These are phyloP conservation scores for Troilus luridus DNA, from an alignment of 2,888 invertebrate genomes.

Conservation along the genomic window DNA sequence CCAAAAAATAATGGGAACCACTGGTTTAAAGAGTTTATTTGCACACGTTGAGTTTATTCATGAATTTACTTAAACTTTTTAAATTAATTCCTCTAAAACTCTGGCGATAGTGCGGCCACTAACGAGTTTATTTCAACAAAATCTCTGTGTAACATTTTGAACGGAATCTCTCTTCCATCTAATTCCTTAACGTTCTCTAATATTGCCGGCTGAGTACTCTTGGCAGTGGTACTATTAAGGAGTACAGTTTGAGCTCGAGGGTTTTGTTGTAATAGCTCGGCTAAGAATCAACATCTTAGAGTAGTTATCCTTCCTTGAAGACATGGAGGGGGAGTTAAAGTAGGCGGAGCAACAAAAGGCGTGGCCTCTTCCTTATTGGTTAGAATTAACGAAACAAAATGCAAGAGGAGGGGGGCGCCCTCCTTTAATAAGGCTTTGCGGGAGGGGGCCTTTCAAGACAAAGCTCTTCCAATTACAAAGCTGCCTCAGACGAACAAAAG, in stretches of 20 bases:
- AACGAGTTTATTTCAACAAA: no score
- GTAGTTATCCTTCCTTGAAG: background rate
- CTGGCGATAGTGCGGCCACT: no score
- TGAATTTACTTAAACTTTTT: no score
- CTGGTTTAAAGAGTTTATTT: no score
- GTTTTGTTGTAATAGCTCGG: background rate
- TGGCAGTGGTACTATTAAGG: background rate
- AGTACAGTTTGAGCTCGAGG: background rate
- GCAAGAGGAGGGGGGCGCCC: conserved; percentile 47
- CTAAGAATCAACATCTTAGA: conserved; percentile 48
- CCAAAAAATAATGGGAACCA: no score
- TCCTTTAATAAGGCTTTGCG: conserved; percentile 57
- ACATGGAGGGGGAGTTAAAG: conserved; percentile 17
- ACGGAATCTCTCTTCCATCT: background rate
- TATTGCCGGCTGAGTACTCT: background rate
- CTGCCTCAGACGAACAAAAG: conserved; percentile 52
- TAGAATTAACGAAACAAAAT: conserved; percentile 58
- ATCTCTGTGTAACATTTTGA: no score
- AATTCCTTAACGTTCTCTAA: background rate
- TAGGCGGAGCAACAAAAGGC: conserved; percentile 59
- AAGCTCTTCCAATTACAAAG: conserved; percentile 60
- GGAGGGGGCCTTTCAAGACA: conserved; percentile 58
- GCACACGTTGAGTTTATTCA: no score
- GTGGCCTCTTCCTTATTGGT: conserved; percentile 59
- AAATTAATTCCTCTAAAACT: no score